Evolutionary conservation across 1,140 invertebrate genomes (phyloP).

Genomic region (Orchestia grillus): DNA sequence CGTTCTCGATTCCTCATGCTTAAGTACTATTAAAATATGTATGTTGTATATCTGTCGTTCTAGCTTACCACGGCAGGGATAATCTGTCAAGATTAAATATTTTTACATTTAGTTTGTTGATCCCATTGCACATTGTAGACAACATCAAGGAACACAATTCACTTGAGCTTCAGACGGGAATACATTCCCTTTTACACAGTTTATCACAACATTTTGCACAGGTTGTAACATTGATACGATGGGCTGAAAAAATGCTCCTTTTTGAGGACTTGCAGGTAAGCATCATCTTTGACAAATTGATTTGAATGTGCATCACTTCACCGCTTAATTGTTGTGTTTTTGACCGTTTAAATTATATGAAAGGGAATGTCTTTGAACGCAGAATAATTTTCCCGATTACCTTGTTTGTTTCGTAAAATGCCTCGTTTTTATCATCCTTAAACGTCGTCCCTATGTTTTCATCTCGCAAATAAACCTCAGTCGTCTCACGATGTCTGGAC

Average conservation of each 20-base stretch:
- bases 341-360: background rate
- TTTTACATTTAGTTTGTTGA: background rate
- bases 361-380: background rate
- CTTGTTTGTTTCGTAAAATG: background rate
- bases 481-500: background rate
- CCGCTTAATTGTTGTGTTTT: background rate
- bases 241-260: background rate
- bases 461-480: background rate
- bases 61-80: background rate
- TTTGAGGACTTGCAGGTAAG: background rate
- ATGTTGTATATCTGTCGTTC: background rate
- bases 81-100: background rate
- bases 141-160: background rate
- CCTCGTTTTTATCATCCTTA: background rate
- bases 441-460: background rate
- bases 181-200: background rate
- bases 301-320: background rate
- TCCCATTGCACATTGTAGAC: background rate
- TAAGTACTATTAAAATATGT: background rate
- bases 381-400: background rate
- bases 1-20: background rate
- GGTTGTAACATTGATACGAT: background rate
- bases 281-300: background rate
- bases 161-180: background rate
- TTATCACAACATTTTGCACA: background rate